Base-by-base conservation (phyloP, 1,140 invertebrate genomes). In the Bombus cullumanus region DNA sequence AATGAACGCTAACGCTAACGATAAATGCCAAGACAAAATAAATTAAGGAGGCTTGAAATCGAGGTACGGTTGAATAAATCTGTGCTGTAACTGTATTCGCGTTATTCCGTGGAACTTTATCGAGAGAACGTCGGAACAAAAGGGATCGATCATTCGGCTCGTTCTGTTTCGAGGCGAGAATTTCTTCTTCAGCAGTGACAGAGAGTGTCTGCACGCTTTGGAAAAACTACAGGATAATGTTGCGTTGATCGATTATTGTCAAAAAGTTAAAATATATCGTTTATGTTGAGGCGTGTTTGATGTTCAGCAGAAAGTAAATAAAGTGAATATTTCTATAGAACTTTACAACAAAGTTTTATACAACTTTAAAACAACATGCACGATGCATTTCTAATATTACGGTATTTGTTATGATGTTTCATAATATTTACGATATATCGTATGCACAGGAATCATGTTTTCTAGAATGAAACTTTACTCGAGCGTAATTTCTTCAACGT, bases 131-230 rank as follows among this genome's bases (percentile, higher is more conserved):
- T 64, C 31, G 71, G 34, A 85, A 81, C 77, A 78, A 88, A 88
- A 83, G 81, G 85, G 81, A 88, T 88, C 86, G 66, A 87, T 88
- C 87, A 84, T 87, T 79, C 53, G 57, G 57, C 72, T 84, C 31
- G 72, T 83, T 87, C 71, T 71, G 87, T 81, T 88, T 78, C 69
- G 76, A 76, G 41, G 81, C 41, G 71, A 75, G 71, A 81, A 85
- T 84, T 68, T 57, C 62, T 88, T 80, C 72, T 87, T 68, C 43
- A 74, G 28, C 34, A 71, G 41, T 74, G 79, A 83, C 43, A 88
- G 81, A 88, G 83, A 59, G 74, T 82, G 59, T 87, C 73, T 74
- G 9, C 31, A 80, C 62, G n/a, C 71, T 87, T 87, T 79, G 31
- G 28, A 39, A 71, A 39, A 34, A 31, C 22, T 12, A 68, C 77